A percentile compares a stretch with the other conserved stretches of the same genome.
Evolutionary conservation across 2,797 vertebrate species (phyloP).

Genomic region (Oceanodroma leucorhoa): DNA sequence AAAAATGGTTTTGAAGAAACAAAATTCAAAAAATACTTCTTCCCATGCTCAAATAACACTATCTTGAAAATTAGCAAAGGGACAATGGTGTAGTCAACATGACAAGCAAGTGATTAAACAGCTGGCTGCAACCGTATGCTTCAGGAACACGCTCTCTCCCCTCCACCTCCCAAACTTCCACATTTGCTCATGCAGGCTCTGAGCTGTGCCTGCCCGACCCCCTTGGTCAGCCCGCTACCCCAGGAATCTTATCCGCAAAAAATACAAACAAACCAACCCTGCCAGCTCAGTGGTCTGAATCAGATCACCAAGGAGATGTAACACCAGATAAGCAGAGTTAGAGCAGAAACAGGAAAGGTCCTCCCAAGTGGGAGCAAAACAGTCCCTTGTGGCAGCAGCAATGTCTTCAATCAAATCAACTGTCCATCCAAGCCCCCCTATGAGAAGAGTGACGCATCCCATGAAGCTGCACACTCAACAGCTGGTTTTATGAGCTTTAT

Average conservation of each 20-base stretch:
- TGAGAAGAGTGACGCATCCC: fast-evolving
- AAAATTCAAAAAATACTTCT: not conserved
- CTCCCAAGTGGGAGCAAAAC: not conserved
- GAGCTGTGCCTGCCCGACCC: fast-evolving
- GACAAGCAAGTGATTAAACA: not conserved
- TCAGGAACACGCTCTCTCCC: not conserved
- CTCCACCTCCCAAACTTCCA: not conserved
- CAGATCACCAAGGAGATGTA: not conserved
- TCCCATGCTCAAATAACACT: not conserved
- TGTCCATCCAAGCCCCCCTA: not conserved
- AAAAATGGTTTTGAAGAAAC: not conserved
- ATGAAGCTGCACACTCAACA: not conserved
- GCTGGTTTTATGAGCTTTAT: not conserved
- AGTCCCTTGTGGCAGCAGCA: not conserved
- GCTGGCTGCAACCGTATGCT: not conserved
- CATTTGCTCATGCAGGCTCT: not conserved
- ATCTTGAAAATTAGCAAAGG: not conserved
- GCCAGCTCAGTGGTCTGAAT: not conserved
- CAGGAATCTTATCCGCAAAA: not conserved
- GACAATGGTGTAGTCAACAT: fast-evolving
- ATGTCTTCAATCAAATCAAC: fast-evolving
- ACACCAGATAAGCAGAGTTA: not conserved
- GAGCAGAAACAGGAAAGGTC: not conserved
- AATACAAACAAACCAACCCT: not conserved
- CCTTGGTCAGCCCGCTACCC: not conserved